These are phyloP conservation scores for Sorex fumeus DNA, from an alignment of 2,113 vertebrate species.

Conservation along the genomic window DNA sequence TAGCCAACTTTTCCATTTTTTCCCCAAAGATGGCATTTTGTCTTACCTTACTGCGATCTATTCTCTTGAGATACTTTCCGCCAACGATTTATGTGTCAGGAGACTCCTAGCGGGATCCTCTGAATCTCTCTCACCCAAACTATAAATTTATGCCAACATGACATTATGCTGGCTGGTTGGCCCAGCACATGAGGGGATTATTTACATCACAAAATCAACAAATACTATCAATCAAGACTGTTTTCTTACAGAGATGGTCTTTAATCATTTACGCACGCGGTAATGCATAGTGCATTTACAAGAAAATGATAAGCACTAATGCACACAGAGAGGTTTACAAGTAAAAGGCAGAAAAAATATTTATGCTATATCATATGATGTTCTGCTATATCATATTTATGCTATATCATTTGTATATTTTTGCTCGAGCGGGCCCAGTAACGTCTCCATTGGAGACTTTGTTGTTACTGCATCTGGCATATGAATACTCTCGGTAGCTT, in stretches of 20 bases:
- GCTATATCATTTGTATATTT: too few relatives aligned
- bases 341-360: neutral
- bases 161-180: neutral
- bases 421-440: too few relatives aligned
- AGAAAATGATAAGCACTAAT: neutral
- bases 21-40: neutral
- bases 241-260: neutral
- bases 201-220: neutral
- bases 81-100: too few relatives aligned
- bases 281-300: neutral
- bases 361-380: neutral
- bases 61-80: neutral
- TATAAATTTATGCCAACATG: too few relatives aligned
- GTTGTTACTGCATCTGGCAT: too few relatives aligned
- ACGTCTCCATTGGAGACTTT: too few relatives aligned
- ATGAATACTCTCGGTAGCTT: too few relatives aligned
- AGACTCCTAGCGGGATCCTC: too few relatives aligned
- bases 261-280: neutral
- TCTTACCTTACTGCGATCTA: neutral
- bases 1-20: too few relatives aligned
- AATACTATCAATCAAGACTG: neutral
- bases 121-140: too few relatives aligned
- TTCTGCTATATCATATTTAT: too few relatives aligned
- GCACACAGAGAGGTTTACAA: neutral
- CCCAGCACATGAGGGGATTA: neutral